Evolutionary conservation across 1,140 invertebrate species (phyloP).

Genomic region (Bactericera cockerelli): DNA sequence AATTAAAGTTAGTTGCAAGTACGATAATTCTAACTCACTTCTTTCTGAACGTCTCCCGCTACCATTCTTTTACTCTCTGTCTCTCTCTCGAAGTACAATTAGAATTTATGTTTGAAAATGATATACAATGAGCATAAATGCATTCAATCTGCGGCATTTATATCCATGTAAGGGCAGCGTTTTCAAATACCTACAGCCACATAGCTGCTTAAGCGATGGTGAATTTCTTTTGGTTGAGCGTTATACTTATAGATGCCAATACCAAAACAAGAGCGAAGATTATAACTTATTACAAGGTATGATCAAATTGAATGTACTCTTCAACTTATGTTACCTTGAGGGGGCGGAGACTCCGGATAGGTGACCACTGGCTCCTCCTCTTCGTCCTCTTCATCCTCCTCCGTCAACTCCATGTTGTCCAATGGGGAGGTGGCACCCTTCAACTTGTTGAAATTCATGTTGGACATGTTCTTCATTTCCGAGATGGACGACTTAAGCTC

Average conservation of each 20-base stretch:
- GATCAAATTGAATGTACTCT: too few relatives aligned
- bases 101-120: background rate
- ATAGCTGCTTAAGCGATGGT: too few relatives aligned
- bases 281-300: too few relatives aligned
- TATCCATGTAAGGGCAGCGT: background rate
- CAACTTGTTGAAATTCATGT: conserved; percentile 34
- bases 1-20: too few relatives aligned
- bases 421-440: conserved; percentile 27
- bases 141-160: background rate
- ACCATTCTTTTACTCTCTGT: background rate
- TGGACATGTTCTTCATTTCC: conserved; percentile 47
- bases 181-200: too few relatives aligned
- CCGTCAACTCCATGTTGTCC: conserved; percentile 30
- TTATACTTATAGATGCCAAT: too few relatives aligned
- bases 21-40: too few relatives aligned
- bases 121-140: background rate
- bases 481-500: conserved; percentile 60
- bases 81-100: background rate
- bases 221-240: too few relatives aligned
- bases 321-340: background rate
- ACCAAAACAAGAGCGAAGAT: too few relatives aligned
- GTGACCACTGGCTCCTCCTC: conserved; percentile 17
- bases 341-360: background rate
- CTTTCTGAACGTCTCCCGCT: too few relatives aligned
- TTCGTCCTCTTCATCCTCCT: conserved; percentile 26